phyloP scores from a whole-genome alignment of 2,888 invertebrate genomes.

The Eupithecia inturbata region DNA sequence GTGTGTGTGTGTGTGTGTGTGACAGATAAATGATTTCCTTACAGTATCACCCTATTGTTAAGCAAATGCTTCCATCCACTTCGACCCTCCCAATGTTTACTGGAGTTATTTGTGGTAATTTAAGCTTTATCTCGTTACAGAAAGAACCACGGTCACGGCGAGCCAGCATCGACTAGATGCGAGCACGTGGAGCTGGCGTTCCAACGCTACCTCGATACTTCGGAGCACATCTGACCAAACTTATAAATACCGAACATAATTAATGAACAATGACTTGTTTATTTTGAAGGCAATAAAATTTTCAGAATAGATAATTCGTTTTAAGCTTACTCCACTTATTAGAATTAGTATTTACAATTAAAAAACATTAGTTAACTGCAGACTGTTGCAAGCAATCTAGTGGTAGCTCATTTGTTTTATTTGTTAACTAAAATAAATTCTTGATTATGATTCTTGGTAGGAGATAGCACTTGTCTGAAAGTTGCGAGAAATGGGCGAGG shows the following conservation, averaged over 20 bases:
- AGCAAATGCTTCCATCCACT: too few species aligned
- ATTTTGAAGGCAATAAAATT: background rate
- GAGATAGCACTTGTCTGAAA: background rate
- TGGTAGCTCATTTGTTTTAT: background rate
- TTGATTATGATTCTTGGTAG: too few species aligned
- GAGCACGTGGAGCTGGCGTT: slow-evolving; percentile 71
- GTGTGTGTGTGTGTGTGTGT: too few species aligned
- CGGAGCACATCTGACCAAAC: slow-evolving; percentile 64
- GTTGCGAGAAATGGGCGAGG: too few species aligned
- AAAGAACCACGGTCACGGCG: slow-evolving; percentile 63
- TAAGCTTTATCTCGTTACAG: slow-evolving; percentile 54
- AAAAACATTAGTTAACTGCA: too few species aligned
- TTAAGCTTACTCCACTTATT: background rate
- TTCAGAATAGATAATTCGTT: background rate
- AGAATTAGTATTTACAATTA: too few species aligned
- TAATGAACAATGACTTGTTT: background rate
- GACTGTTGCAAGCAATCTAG: too few species aligned
- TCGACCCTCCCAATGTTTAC: too few species aligned
- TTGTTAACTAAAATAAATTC: background rate
- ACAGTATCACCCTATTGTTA: too few species aligned
- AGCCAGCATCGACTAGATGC: slow-evolving; percentile 53
- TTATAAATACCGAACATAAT: background rate
- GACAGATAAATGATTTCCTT: too few species aligned
- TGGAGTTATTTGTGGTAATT: background rate
- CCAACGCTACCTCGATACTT: slow-evolving; percentile 72